Evolutionary conservation across 2,113 vertebrate species (phyloP).

Genomic region (Vanacampus margaritifer): DNA sequence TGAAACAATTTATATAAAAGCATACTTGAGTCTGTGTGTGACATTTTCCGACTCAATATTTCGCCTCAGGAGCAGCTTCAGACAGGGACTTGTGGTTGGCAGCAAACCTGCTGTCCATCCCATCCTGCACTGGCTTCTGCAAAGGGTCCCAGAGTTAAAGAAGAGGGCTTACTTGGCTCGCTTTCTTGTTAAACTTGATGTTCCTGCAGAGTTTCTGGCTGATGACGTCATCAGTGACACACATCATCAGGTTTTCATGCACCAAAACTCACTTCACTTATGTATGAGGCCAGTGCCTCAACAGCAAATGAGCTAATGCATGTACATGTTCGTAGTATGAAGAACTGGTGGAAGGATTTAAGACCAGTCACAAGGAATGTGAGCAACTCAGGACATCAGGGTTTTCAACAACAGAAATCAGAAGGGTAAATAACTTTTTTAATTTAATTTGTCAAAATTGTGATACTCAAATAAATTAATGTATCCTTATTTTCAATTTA

Average conservation of each 20-base stretch:
- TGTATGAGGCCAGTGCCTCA: not conserved
- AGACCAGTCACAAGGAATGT: slow-evolving; percentile 91
- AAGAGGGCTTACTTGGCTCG: slow-evolving; percentile 93
- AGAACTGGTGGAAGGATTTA: slow-evolving; percentile 93
- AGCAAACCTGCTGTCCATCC: slow-evolving; percentile 91
- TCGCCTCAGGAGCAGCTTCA: slow-evolving; percentile 81
- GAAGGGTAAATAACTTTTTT: slow-evolving; percentile 77
- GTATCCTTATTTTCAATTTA: not conserved
- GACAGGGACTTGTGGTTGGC: slow-evolving; percentile 88
- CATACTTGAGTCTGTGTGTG: not conserved
- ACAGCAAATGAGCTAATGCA: not conserved
- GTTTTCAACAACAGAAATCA: slow-evolving; percentile 93
- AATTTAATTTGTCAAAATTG: not conserved
- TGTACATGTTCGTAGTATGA: slow-evolving; percentile 79
- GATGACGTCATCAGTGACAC: slow-evolving; percentile 88
- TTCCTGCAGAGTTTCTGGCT: slow-evolving; percentile 90
- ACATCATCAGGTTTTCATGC: slow-evolving; percentile 81
- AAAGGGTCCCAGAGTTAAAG: slow-evolving; percentile 85
- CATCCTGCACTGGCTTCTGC: slow-evolving; percentile 91
- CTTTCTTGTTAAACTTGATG: slow-evolving; percentile 88
- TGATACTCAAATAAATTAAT: too few relatives aligned
- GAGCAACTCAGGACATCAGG: slow-evolving; percentile 91
- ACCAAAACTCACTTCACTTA: not conserved
- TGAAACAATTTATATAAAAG: not conserved
- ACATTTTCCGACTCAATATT: not conserved